A percentile compares a stretch with the other conserved stretches of the same genome.
phyloP scores from a whole-genome alignment of 2,888 invertebrate species.

The Drosophila paucipuncta region DNA sequence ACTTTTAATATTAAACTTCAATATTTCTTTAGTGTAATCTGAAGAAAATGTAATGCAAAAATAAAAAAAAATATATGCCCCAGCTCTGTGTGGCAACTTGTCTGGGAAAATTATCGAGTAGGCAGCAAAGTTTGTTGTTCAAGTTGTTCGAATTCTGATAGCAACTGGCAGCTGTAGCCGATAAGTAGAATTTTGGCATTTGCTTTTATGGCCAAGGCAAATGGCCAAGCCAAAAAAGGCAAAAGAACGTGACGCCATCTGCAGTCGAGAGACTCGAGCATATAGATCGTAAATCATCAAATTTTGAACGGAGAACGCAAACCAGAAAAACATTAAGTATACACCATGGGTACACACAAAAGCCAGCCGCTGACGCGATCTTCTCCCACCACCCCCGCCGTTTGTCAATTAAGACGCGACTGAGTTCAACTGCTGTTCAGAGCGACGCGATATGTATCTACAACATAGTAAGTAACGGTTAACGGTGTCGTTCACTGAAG shows the following conservation, averaged over 20 bases:
- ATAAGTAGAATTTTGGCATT: constrained; percentile 36
- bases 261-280: constrained; percentile 1
- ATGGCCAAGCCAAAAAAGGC: constrained; percentile 19
- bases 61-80: not conserved
- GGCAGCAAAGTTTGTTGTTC: constrained; percentile 20
- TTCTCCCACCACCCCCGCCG: not conserved
- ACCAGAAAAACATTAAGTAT: constrained; percentile 31
- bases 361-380: not conserved
- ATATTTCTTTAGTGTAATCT: not conserved
- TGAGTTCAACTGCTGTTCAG: not conserved
- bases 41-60: not conserved
- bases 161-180: constrained; percentile 24
- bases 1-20: not conserved
- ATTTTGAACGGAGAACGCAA: constrained; percentile 17
- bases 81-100: not conserved
- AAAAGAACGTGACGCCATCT: constrained; percentile 50
- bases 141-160: constrained; percentile 26
- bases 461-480: constrained; percentile 7
- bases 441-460: not conserved
- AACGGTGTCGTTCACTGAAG: constrained; percentile 17
- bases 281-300: constrained; percentile 40
- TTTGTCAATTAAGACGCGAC: not conserved
- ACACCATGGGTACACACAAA: constrained; percentile 21
- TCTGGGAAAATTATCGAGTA: constrained; percentile 25
- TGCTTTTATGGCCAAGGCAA: constrained; percentile 22